These are phyloP conservation scores for Perccottus glenii DNA, from an alignment of 2,113 vertebrate species.

Conservation along the genomic window DNA sequence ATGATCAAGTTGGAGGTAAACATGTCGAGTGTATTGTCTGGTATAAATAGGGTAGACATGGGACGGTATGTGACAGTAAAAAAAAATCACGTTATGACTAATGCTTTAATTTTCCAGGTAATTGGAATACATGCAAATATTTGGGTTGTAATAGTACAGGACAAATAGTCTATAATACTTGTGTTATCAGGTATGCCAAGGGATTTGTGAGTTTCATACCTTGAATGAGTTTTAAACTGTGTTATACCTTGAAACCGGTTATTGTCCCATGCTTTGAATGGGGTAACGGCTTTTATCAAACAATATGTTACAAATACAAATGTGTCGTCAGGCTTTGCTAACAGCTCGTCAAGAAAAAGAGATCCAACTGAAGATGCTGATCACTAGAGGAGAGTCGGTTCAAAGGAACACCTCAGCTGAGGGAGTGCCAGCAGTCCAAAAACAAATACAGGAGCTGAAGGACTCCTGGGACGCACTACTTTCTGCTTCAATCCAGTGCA, in stretches of 20 bases:
- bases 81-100: no score
- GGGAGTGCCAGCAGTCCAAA: conserved; percentile 84
- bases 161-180: no score
- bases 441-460: conserved; percentile 88
- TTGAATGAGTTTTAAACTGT: no score
- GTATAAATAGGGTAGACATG: not conserved
- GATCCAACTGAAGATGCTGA: conserved; percentile 93
- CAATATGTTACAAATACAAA: not conserved
- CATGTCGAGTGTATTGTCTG: not conserved
- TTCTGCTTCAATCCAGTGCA: conserved; percentile 90
- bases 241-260: no score
- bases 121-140: no score
- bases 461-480: conserved; percentile 90
- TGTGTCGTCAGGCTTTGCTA: conserved; percentile 82
- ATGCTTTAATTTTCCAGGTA: no score
- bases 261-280: no score
- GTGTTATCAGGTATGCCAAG: no score
- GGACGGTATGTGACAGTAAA: no score
- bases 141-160: no score
- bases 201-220: no score
- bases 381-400: conserved; percentile 92
- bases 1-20: conserved; percentile 95
- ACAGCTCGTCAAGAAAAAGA: conserved; percentile 93
- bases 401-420: conserved; percentile 92
- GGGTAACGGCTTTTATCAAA: not conserved